Percentiles rank a stretch among this genome's conserved stretches.
These are phyloP conservation scores for Eristalinus aeneus DNA, from an alignment of 2,888 invertebrate species.

Conservation along the genomic window DNA sequence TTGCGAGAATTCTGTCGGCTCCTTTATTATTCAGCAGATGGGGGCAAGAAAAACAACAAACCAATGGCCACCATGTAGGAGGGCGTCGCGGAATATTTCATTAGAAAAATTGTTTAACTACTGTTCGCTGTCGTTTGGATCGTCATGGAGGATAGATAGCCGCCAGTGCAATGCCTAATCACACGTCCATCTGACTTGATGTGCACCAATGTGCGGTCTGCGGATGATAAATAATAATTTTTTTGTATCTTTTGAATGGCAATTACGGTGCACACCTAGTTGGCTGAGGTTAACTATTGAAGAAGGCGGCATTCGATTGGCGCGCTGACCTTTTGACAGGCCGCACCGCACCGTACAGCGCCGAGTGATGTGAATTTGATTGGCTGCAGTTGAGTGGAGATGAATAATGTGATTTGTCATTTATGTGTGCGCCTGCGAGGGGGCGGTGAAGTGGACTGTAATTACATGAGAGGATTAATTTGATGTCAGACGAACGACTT, in stretches of 20 bases:
- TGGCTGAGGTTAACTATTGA: conserved; percentile 55
- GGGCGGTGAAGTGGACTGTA: background rate
- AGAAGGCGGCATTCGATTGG: conserved; percentile 55
- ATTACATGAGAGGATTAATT: background rate
- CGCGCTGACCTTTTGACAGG: conserved; percentile 47
- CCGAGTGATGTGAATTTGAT: conserved; percentile 15
- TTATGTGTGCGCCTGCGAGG: background rate
- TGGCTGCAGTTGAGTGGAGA: conserved; percentile 8
- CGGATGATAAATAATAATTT: conserved; percentile 12
- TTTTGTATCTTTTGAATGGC: background rate
- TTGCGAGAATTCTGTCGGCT: conserved; percentile 34
- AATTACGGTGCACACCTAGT: conserved; percentile 59
- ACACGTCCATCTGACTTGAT: conserved; percentile 33
- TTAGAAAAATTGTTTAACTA: conserved; percentile 48
- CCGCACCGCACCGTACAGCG: background rate
- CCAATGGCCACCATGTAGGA: background rate
- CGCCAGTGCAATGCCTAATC: conserved; percentile 27
- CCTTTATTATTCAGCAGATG: conserved; percentile 26
- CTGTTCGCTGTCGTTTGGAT: background rate
- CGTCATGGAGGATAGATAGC: background rate
- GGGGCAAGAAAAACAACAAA: conserved; percentile 1
- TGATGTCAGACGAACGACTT: background rate
- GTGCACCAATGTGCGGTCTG: conserved; percentile 39
- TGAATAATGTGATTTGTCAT: conserved; percentile 23
- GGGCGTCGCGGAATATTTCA: conserved; percentile 37